Percentiles rank a stretch among this genome's conserved stretches.
Evolutionary conservation across 1,140 invertebrate species (phyloP).

Genomic region (Mamestra configurata): DNA sequence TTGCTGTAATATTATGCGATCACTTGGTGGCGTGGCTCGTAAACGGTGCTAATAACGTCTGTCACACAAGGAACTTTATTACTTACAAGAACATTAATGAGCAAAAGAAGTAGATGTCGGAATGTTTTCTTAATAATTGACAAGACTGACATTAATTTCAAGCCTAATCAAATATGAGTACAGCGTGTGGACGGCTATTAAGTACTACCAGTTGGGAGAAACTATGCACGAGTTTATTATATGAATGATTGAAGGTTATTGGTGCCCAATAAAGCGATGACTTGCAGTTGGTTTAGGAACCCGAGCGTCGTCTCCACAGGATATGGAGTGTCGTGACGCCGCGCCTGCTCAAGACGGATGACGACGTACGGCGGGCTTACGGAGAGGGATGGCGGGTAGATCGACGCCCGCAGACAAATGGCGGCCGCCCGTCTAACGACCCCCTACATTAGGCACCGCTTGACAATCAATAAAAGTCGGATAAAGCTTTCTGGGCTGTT

Average conservation of each 20-base stretch:
- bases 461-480: conserved; percentile 28
- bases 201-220: no score
- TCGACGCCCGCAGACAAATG: not conserved
- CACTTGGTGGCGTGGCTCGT: not conserved
- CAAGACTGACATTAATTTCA: no score
- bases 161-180: no score
- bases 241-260: no score
- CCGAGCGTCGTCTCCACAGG: not conserved
- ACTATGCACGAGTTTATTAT: no score
- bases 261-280: no score
- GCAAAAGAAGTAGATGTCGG: no score
- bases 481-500: not conserved
- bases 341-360: not conserved
- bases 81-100: not conserved
- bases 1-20: not conserved
- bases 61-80: not conserved
- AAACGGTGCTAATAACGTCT: not conserved
- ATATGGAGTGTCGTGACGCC: not conserved
- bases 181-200: no score
- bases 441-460: conserved; percentile 1
- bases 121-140: no score
- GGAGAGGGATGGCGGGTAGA: not conserved
- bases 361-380: not conserved
- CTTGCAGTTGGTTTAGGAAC: not conserved
- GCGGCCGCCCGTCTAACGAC: not conserved